Conservation (phyloP, 2,113 vertebrate species). For the Sialia sialis region DNA sequence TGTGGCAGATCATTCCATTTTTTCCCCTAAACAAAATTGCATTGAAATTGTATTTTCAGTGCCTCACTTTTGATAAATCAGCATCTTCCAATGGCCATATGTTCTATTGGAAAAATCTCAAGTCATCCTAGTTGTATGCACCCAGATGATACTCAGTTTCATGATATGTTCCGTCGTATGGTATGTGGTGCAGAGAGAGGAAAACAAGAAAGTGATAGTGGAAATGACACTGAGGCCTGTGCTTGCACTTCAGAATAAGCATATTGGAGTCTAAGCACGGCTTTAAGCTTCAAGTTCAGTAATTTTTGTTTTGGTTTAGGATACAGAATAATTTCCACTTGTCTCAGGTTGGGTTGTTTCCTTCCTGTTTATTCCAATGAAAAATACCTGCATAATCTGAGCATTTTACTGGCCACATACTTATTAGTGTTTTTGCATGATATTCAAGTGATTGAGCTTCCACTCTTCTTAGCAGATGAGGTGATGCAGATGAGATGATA, state of each 20-base stretch:
- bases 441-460: background rate
- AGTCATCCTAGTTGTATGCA: slow-evolving; percentile 14
- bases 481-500: slow-evolving; percentile 23
- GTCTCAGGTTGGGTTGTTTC: background rate
- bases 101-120: slow-evolving; percentile 57
- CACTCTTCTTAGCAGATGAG: slow-evolving; percentile 45
- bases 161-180: slow-evolving; percentile 8
- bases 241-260: slow-evolving; percentile 49
- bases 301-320: background rate
- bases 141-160: slow-evolving; percentile 49
- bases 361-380: background rate
- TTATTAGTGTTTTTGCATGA: background rate
- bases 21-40: slow-evolving; percentile 12
- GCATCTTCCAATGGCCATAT: slow-evolving; percentile 53
- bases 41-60: slow-evolving; percentile 29
- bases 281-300: background rate
- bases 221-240: background rate
- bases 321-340: background rate
- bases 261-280: background rate
- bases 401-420: background rate
- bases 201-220: slow-evolving; percentile 44
- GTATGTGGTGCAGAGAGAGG: slow-evolving; percentile 26
- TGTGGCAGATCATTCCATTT: background rate
- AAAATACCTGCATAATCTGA: background rate
- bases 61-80: slow-evolving; percentile 42